Conservation (phyloP, 2,888 invertebrate genomes). For the Cenopis cana region DNA sequence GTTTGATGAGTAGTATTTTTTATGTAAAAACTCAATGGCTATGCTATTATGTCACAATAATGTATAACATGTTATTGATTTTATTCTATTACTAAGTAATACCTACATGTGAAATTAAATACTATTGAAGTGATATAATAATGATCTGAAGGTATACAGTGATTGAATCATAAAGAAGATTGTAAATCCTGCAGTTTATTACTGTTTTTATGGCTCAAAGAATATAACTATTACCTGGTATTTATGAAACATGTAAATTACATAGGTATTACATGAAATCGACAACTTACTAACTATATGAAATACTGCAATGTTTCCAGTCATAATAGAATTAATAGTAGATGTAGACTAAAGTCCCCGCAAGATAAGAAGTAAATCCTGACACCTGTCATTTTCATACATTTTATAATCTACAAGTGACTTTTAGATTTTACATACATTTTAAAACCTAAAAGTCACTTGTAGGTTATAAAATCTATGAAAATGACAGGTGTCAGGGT, state of each 20-base stretch:
- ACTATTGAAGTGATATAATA: background rate
- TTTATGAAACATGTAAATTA: background rate
- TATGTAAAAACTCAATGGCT: background rate
- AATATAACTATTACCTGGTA: background rate
- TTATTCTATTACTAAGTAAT: background rate
- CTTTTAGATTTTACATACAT: no score
- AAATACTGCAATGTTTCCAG: no score
- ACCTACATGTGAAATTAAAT: background rate
- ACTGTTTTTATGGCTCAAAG: background rate
- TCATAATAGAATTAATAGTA: no score
- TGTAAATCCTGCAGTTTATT: background rate
- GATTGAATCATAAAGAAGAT: no score
- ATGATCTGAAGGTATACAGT: background rate
- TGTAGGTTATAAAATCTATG: no score
- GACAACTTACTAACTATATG: background rate
- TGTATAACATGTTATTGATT: background rate
- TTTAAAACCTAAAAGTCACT: no score
- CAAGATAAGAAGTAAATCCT: no score
- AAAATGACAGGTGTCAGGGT: no score
- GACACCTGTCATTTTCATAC: no score
- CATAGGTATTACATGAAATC: background rate
- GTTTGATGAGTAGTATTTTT: background rate
- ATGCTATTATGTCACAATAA: background rate
- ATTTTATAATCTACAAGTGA: no score
- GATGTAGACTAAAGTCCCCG: no score